Percentiles rank a stretch among this genome's conserved stretches.
These are phyloP conservation scores for Brachyhypopomus gauderio DNA, from an alignment of 2,113 vertebrate species.

Conservation along the genomic window DNA sequence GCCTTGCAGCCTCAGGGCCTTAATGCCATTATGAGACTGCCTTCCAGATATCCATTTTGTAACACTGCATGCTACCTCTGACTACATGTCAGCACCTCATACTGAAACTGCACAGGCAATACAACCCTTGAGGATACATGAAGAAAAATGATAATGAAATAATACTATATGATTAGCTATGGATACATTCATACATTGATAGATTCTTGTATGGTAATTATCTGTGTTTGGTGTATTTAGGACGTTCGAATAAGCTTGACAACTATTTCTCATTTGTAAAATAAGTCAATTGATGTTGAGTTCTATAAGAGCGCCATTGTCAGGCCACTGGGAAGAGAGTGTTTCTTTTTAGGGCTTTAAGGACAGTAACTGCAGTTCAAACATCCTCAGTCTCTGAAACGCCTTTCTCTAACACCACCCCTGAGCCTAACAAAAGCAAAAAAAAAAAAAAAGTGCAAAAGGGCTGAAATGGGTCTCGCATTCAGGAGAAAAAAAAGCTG, in stretches of 20 bases:
- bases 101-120: neutral
- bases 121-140: neutral
- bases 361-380: neutral
- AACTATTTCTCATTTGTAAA: neutral
- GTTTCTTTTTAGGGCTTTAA: neutral
- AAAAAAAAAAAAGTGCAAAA: neutral
- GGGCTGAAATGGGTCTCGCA: conserved; percentile 24
- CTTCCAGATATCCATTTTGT: neutral
- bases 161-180: no score
- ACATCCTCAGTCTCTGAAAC: neutral
- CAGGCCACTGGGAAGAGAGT: neutral
- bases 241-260: neutral
- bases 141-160: no score
- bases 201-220: neutral
- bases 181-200: no score
- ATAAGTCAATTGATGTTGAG: neutral
- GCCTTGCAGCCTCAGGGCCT: neutral
- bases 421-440: neutral
- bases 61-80: neutral
- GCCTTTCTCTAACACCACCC: neutral
- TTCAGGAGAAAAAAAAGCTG: conserved; percentile 4
- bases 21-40: neutral
- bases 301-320: neutral
- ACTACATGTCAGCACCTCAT: neutral
- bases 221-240: neutral